Evolutionary conservation across 2,888 invertebrate species (phyloP), one percentile per base, ranked within the genome.

Genomic region (Neoaliturus tenellus): DNA sequence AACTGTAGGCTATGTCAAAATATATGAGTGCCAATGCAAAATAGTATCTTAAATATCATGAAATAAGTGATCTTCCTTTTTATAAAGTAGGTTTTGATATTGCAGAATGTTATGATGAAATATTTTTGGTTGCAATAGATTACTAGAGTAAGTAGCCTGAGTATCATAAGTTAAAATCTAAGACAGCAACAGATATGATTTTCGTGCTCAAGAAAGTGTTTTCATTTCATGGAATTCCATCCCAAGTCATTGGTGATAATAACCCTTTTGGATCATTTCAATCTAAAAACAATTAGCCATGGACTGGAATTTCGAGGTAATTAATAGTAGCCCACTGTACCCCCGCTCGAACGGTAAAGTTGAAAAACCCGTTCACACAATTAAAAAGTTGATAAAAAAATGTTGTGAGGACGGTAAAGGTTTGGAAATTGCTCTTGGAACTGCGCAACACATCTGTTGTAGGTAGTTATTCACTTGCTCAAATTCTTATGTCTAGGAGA

Each of bases 1-100:
- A 83, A 78, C 20, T 87, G 87, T 83, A 41, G 84, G 82, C 83
- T 87, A 83, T 84, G 88, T 67, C 41, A 87, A 48, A 80, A 51
- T 86, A 80, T 75, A 41, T 48, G 39, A 67, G 25, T 41, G 71
- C 58, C 33, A 85, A 87, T 17, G 39, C 55, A 80, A 85, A 87
- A 80, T 86, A 88, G 73, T 84, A 87, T 20, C 62, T 89, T 83
- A 80, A 86, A 6, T 80, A 82, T 58, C 88, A 89, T 83, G 69
- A 85, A 23, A 78, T 88, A 69, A 88, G 89, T 33, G 73, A 81
- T n/a, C 48, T 86, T 23, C 87, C 87, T 4, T 90, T 87, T 85
- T 62, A 87, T 44, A 88, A 88, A 83, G 83, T 90, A 39, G 88
- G 85, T 33, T 85, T 88, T 67, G 89, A 89, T 86, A 87, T 89